These are phyloP conservation scores for Porphyrio hochstetteri DNA, from an alignment of 2,113 vertebrate species.

Conservation along the genomic window DNA sequence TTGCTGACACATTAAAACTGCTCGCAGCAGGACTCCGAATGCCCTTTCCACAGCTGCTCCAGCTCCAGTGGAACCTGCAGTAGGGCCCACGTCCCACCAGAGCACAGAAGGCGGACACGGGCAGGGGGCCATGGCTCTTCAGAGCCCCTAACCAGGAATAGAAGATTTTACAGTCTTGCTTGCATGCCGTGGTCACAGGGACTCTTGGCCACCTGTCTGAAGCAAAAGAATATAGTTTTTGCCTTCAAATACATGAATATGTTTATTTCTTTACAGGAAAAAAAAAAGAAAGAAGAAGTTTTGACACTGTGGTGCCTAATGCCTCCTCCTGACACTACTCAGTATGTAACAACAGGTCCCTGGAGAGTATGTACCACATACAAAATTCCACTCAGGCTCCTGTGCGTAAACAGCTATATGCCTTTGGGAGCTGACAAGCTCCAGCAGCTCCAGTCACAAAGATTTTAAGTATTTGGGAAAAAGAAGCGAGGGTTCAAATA, in stretches of 20 bases:
- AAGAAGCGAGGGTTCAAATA: not conserved
- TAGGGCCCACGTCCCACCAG: not conserved
- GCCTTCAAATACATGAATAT: not conserved
- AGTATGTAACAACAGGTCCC: not conserved
- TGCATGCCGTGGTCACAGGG: not conserved
- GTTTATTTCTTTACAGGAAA: not conserved
- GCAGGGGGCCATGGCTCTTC: not conserved
- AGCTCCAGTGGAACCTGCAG: not conserved
- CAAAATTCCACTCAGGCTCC: not conserved
- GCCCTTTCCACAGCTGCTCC: not conserved
- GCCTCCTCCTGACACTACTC: not conserved
- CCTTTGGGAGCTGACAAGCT: not conserved
- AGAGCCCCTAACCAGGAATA: not conserved
- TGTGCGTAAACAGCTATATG: not conserved
- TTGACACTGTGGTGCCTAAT: not conserved
- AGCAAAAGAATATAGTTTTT: not conserved
- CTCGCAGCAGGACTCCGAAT: not conserved
- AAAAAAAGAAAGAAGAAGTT: not conserved
- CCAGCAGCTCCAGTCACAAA: not conserved
- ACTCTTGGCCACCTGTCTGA: not conserved
- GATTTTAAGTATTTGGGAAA: rapidly evolving
- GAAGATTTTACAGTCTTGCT: not conserved
- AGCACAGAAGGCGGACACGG: not conserved
- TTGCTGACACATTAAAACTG: not conserved
- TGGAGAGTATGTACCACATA: not conserved